Evolutionary conservation across 2,888 invertebrate species (phyloP).

Genomic region (Polymixis flavicincta): DNA sequence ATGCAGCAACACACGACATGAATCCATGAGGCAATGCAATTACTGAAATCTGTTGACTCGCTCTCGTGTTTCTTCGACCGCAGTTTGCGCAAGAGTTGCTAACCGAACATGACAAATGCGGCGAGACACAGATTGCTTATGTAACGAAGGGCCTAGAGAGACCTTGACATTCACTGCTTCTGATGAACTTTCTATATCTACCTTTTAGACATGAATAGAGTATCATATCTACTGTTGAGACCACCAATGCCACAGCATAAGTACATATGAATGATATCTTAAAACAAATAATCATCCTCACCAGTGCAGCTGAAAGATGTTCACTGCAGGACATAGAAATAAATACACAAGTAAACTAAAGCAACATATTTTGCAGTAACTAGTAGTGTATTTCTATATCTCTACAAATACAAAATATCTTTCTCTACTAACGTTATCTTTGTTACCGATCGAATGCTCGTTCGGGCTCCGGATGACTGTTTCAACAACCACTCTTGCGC

Average conservation of each 20-base stretch:
- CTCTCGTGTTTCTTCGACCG: slow-evolving; percentile 30
- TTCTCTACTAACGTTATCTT: not conserved
- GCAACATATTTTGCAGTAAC: not conserved
- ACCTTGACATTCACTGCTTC: slow-evolving; percentile 32
- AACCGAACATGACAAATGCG: slow-evolving; percentile 24
- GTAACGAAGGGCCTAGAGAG: slow-evolving; percentile 24
- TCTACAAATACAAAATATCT: not conserved
- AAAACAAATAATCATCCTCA: no score
- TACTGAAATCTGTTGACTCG: slow-evolving; percentile 31
- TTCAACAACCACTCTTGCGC: slow-evolving; percentile 37
- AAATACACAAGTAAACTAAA: not conserved
- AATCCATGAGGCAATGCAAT: slow-evolving; percentile 14
- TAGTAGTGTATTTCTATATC: not conserved
- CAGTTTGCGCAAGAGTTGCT: slow-evolving; percentile 34
- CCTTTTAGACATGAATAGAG: not conserved
- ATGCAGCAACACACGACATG: slow-evolving; percentile 30
- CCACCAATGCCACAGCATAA: not conserved
- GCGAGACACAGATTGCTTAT: slow-evolving; percentile 6
- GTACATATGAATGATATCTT: not conserved
- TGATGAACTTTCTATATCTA: not conserved
- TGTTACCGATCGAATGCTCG: slow-evolving; percentile 6
- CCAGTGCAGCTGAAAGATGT: no score
- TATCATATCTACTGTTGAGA: not conserved
- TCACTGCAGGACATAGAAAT: not conserved
- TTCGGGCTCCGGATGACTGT: slow-evolving; percentile 14